phyloP scores from a whole-genome alignment of 1,140 invertebrate species.

The Gryon sp. region DNA sequence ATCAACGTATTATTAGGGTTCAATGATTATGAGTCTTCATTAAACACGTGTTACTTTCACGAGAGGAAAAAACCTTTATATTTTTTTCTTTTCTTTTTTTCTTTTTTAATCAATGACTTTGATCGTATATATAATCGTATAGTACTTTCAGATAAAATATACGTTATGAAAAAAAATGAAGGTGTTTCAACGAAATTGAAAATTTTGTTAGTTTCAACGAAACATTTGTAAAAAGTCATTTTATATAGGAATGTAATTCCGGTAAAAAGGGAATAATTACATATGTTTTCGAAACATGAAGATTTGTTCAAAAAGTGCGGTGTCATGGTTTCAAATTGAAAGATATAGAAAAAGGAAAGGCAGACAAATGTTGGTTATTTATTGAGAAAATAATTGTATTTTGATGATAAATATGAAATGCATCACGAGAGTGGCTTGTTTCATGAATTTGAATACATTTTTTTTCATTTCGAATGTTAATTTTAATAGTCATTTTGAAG shows the following conservation, averaged over 20 bases:
- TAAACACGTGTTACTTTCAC: neutral
- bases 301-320: constrained; percentile 28
- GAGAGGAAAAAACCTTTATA: neutral
- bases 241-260: no score
- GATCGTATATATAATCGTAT: no score
- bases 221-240: no score
- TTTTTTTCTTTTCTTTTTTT: constrained; percentile 3
- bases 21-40: constrained; percentile 7
- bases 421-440: constrained; percentile 24
- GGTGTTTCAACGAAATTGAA: no score
- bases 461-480: no score
- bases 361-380: constrained; percentile 9
- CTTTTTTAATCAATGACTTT: no score
- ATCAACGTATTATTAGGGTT: constrained; percentile 25
- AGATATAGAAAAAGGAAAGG: neutral
- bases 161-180: no score
- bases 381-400: constrained; percentile 39
- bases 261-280: no score
- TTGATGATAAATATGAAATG: constrained; percentile 31
- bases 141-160: no score
- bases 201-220: no score
- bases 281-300: no score
- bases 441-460: constrained; percentile 13
- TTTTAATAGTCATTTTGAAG: no score
- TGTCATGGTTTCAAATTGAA: constrained; percentile 44